A percentile compares a stretch with the other conserved stretches of the same genome.
These are phyloP conservation scores for Ceratina calcarata DNA, from an alignment of 1,140 invertebrate genomes.

Conservation along the genomic window DNA sequence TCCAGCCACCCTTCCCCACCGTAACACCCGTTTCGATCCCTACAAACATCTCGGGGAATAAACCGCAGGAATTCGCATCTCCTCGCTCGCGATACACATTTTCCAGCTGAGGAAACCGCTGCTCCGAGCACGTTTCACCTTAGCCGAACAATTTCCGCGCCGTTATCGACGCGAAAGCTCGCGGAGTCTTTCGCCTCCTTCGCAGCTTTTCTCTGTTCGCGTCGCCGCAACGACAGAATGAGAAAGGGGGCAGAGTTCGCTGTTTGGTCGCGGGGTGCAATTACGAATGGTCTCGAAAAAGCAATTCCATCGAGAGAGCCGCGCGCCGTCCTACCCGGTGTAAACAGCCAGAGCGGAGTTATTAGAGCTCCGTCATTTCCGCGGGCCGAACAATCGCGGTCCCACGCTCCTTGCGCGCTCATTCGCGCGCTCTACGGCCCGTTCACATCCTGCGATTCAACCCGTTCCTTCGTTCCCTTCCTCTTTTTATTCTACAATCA, in stretches of 20 bases:
- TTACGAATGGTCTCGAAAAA: conserved; percentile 22
- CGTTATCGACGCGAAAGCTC: neutral
- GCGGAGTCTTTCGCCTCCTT: neutral
- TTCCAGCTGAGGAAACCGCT: neutral
- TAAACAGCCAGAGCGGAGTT: conserved; percentile 41
- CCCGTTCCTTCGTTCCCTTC: conserved; percentile 53
- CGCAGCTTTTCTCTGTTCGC: neutral
- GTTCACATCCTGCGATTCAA: conserved; percentile 68
- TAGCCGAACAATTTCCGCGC: conserved; percentile 14
- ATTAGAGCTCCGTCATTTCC: conserved; percentile 58
- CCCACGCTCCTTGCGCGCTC: conserved; percentile 64
- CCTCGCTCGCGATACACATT: neutral
- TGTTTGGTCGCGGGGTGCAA: conserved; percentile 1
- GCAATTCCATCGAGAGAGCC: conserved; percentile 24
- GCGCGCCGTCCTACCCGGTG: conserved; percentile 2
- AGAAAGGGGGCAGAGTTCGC: neutral
- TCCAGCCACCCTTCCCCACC: neutral
- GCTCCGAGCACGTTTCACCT: neutral
- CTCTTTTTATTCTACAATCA: conserved; percentile 5
- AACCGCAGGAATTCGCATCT: conserved; percentile 27
- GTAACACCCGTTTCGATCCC: neutral
- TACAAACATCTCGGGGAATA: conserved; percentile 2
- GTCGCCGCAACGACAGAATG: neutral
- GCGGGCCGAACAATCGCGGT: conserved; percentile 59
- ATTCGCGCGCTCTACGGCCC: conserved; percentile 57